These are phyloP conservation scores for Heteromurus nitidus DNA, from an alignment of 2,888 invertebrate species.

Conservation along the genomic window DNA sequence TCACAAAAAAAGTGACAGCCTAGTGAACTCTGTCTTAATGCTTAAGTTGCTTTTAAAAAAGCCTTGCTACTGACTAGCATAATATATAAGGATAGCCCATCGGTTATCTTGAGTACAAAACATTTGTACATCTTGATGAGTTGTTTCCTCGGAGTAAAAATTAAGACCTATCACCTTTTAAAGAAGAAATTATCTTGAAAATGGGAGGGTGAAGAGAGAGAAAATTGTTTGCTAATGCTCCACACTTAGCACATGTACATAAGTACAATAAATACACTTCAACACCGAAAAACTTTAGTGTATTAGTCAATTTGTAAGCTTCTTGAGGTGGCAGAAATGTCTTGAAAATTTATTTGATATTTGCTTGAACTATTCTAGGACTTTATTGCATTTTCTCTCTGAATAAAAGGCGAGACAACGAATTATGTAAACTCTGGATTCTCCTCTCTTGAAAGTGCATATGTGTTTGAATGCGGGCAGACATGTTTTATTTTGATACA, in stretches of 20 bases:
- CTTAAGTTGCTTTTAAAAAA: no score
- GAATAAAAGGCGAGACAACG: no score
- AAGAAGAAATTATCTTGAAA: conserved; percentile 31
- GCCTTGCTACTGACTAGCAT: no score
- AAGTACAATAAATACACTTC: conserved; percentile 2
- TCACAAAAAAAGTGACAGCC: background rate
- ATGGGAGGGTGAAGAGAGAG: background rate
- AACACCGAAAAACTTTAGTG: background rate
- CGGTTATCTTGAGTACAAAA: conserved; percentile 37
- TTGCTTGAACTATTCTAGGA: no score
- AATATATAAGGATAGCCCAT: no score
- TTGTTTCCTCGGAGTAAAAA: conserved; percentile 56
- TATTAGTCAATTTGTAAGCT: conserved; percentile 39
- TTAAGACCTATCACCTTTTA: conserved; percentile 61
- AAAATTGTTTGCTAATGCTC: conserved; percentile 40
- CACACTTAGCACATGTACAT: conserved; percentile 18
- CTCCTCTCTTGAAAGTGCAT: background rate
- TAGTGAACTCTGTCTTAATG: no score
- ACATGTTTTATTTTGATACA: conserved; percentile 44
- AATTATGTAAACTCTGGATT: background rate
- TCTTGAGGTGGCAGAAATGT: conserved; percentile 19
- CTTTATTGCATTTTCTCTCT: no score
- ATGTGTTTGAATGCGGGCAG: conserved; percentile 2
- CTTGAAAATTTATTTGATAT: no score
- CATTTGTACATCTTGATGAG: conserved; percentile 57